Conservation (phyloP, 2,113 vertebrate genomes). For the Hyla sarda region DNA sequence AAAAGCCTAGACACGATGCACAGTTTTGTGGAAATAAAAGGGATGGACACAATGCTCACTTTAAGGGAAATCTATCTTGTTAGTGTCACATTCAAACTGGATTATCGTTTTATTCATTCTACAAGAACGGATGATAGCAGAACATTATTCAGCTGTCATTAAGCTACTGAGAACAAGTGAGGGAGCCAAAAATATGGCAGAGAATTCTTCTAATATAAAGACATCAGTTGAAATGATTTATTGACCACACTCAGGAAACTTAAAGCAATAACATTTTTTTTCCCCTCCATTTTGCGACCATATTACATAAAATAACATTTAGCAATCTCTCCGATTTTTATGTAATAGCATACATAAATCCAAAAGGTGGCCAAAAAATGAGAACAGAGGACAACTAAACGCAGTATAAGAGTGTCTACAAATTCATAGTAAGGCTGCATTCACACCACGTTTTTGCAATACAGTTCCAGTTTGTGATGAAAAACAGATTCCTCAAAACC, state of each 20-base stretch:
- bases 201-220: constrained; percentile 25
- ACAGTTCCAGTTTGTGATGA: no score
- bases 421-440: background rate
- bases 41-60: constrained; percentile 56
- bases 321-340: background rate
- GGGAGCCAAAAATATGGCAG: constrained; percentile 17
- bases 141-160: constrained; percentile 69
- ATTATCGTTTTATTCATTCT: constrained; percentile 72
- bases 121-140: constrained; percentile 66
- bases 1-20: background rate
- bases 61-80: constrained; percentile 64
- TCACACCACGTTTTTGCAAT: no score
- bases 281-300: background rate
- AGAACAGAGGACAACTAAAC: background rate
- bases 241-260: background rate
- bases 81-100: constrained; percentile 70
- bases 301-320: background rate
- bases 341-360: background rate
- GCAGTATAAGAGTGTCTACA: background rate
- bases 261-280: background rate
- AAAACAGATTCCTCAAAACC: no score
- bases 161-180: background rate
- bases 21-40: background rate
- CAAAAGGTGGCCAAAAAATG: background rate
- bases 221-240: constrained; percentile 38